These are phyloP conservation scores for Agrilus planipennis DNA, from an alignment of 1,140 invertebrate species.

Conservation along the genomic window DNA sequence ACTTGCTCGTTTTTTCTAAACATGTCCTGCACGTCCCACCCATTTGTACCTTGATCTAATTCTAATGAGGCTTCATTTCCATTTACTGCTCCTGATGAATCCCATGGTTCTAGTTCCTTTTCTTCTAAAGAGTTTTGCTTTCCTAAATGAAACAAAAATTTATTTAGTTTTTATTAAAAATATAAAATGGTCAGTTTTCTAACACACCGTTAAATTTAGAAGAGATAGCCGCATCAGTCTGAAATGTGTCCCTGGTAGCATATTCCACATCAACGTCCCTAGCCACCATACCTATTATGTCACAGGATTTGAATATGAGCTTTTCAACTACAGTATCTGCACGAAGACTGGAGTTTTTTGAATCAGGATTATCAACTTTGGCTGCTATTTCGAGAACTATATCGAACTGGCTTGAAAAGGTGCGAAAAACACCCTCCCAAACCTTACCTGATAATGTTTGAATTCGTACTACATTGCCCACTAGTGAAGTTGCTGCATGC, in stretches of 20 bases:
- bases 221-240: conserved; percentile 63
- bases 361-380: conserved; percentile 51
- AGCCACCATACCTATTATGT: conserved; percentile 67
- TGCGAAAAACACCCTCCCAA: conserved; percentile 78
- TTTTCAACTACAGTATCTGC: conserved; percentile 64
- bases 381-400: conserved; percentile 75
- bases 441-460: conserved; percentile 67
- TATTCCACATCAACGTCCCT: conserved; percentile 78
- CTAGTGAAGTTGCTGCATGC: conserved; percentile 69
- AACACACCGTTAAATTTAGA: conserved; percentile 46
- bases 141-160: conserved; percentile 6
- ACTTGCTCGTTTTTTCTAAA: conserved; percentile 83
- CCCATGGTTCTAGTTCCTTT: conserved; percentile 83
- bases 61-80: conserved; percentile 47
- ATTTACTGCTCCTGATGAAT: conserved; percentile 44
- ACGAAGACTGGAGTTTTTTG: conserved; percentile 34
- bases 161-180: neutral
- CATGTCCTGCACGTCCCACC: conserved; percentile 93
- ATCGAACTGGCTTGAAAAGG: conserved; percentile 61
- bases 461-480: conserved; percentile 71
- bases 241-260: conserved; percentile 72
- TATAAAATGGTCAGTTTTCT: neutral
- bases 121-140: conserved; percentile 39
- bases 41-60: conserved; percentile 64
- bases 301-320: conserved; percentile 71